These are phyloP conservation scores for Zosterops hypoxanthus DNA, from an alignment of 2,113 vertebrate genomes.

Conservation along the genomic window DNA sequence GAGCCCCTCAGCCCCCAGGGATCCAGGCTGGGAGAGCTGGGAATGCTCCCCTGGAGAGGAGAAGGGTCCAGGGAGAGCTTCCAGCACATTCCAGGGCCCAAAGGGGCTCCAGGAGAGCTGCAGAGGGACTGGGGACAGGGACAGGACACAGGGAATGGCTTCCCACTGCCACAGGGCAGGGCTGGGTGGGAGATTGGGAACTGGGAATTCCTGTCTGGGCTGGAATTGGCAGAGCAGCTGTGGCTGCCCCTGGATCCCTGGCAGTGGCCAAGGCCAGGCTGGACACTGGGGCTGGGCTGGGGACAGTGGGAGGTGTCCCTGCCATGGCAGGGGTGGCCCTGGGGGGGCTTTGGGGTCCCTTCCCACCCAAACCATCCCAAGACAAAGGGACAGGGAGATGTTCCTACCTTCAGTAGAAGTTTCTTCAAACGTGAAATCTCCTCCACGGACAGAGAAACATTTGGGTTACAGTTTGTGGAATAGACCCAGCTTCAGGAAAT, in stretches of 20 bases:
- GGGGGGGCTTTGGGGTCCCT: not conserved
- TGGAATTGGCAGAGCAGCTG: no score
- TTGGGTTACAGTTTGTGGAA: constrained; percentile 81
- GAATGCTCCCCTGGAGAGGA: fast-evolving
- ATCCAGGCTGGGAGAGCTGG: not conserved
- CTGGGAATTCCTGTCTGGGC: no score
- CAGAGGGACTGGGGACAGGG: not conserved
- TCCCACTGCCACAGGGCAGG: not conserved
- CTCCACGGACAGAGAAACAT: constrained; percentile 85
- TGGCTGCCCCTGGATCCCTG: no score
- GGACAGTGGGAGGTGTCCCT: not conserved
- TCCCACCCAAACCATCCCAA: not conserved
- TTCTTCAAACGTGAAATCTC: constrained; percentile 75
- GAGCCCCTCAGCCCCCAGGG: not conserved
- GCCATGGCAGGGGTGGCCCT: not conserved
- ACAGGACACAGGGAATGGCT: no score
- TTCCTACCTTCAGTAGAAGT: constrained; percentile 61
- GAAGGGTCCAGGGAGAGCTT: not conserved
- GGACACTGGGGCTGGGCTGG: not conserved
- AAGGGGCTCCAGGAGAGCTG: not conserved
- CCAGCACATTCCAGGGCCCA: not conserved
- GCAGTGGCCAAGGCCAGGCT: no score
- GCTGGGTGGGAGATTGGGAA: not conserved
- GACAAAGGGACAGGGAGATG: not conserved
- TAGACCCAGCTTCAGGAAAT: constrained; percentile 66